Evolutionary conservation across 2,797 vertebrate genomes (phyloP).

Genomic region (Arrhamphus sclerolepis): DNA sequence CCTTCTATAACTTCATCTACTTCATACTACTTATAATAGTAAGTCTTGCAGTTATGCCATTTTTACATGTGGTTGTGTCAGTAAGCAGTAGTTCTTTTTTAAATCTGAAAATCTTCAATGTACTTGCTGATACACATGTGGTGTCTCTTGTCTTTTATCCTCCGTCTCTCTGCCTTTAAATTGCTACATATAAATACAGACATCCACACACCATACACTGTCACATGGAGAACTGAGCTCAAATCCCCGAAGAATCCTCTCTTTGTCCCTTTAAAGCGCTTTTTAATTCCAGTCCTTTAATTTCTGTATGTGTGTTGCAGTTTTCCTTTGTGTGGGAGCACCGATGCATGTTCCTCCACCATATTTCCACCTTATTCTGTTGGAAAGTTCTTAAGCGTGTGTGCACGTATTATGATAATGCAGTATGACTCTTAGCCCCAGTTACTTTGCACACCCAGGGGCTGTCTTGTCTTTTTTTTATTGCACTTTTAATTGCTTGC

Average conservation of each 20-base stretch:
- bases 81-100: background rate
- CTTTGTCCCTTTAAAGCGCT: conserved; percentile 35
- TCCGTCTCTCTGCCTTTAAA: background rate
- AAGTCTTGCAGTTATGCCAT: conserved; percentile 71
- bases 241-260: conserved; percentile 36
- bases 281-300: conserved; percentile 43
- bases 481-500: conserved; percentile 64
- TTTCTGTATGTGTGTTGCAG: background rate
- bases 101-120: background rate
- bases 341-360: conserved; percentile 4
- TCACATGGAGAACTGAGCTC: conserved; percentile 15
- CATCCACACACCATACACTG: background rate
- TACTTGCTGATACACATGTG: background rate
- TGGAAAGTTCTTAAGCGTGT: conserved; percentile 10
- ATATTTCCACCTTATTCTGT: conserved; percentile 21
- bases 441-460: conserved; percentile 38
- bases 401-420: conserved; percentile 39
- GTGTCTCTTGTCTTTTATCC: background rate
- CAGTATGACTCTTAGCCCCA: conserved; percentile 44
- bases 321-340: conserved; percentile 16
- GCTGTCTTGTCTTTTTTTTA: conserved; percentile 61
- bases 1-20: conserved; percentile 99
- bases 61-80: background rate
- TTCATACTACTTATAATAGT: conserved; percentile 98
- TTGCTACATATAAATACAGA: background rate